Evolutionary conservation across 2,113 vertebrate genomes (phyloP), one percentile per base, ranked within the genome.

Genomic region (Mola mola): DNA sequence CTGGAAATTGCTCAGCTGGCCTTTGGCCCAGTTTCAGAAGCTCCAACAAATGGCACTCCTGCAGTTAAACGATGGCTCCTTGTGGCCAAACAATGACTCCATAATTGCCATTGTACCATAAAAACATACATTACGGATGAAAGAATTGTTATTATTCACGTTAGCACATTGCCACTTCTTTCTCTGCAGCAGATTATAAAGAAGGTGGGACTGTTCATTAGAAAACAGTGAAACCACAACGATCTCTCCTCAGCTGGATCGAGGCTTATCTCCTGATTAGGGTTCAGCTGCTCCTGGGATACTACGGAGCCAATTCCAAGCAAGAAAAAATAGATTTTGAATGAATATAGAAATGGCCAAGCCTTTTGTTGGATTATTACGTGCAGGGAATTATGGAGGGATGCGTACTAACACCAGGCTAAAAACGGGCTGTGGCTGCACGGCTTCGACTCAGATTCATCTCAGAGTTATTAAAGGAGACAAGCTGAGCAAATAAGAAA

Each of bases 41-140:
- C 19, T 8, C 34, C 34, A 17, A 16, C n/a, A 58, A 44, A 73
- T 40, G 11, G 37, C 17, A 24, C 55, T 62, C 33, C 15, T 33
- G 59, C 25, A 64, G 28, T 63, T 48, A 65, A 70, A 77, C 69
- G 76, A 79, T 46, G 37, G 37, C 5, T 16, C 37, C 53, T n/a
- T n/a, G n/a, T n/a, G n/a, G n/a, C n/a, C n/a, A n/a, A n/a, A n/a
- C n/a, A n/a, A n/a, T n/a, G n/a, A n/a, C n/a, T n/a, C n/a, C n/a
- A n/a, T n/a, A n/a, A n/a, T n/a, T n/a, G n/a, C n/a, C n/a, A n/a
- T n/a, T n/a, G n/a, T n/a, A n/a, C n/a, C n/a, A n/a, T n/a, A n/a
- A n/a, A n/a, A n/a, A n/a, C n/a, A n/a, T n/a, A n/a, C n/a, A n/a
- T n/a, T n/a, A n/a, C n/a, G n/a, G n/a, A n/a, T n/a, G n/a, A n/a